phyloP scores from a whole-genome alignment of 2,113 vertebrate species.

The Anolis carolinensis region DNA sequence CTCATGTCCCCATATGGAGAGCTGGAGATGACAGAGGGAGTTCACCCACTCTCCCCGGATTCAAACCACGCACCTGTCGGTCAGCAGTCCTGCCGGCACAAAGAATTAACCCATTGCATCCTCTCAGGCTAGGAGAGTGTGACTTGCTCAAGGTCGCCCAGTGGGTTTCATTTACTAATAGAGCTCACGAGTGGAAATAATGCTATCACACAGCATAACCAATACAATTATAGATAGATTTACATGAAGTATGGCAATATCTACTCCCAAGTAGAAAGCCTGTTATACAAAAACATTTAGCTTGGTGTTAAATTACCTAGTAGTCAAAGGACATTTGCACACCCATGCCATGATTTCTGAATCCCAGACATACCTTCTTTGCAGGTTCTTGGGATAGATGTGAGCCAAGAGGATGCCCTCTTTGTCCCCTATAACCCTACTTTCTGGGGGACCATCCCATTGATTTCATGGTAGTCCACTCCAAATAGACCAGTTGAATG shows the following conservation, averaged over 20 bases:
- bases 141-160: no score
- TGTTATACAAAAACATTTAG: not conserved
- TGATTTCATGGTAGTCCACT: not conserved
- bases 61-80: no score
- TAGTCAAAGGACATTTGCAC: not conserved
- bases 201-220: not conserved
- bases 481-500: not conserved
- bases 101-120: no score
- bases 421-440: not conserved
- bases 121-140: no score
- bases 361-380: no score
- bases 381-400: no score
- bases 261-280: not conserved
- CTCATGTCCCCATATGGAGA: no score
- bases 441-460: not conserved
- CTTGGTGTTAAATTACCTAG: not conserved
- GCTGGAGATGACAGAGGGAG: no score
- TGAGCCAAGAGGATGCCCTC: not conserved
- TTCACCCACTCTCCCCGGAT: no score
- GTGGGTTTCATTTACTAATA: not conserved
- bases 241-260: slow-evolving; percentile 7
- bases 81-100: no score
- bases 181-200: not conserved
- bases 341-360: no score
- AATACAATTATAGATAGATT: not conserved